A percentile compares a stretch with the other conserved stretches of the same genome.
Evolutionary conservation across 2,888 invertebrate species (phyloP).

Genomic region (Ecdyonurus torrentis): DNA sequence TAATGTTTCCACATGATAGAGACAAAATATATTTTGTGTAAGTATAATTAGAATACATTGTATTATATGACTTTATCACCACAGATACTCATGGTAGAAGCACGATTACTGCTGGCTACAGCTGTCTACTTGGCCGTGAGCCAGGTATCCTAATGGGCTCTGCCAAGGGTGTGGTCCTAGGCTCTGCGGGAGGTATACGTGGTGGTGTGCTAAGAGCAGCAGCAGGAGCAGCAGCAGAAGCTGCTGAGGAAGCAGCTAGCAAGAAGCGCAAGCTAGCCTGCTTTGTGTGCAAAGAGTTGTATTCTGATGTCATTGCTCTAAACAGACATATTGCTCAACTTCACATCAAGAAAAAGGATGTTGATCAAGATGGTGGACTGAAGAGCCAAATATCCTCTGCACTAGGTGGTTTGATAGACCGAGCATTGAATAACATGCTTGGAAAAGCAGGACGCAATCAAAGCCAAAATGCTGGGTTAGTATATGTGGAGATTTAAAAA

Average conservation of each 20-base stretch:
- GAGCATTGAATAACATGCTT: conserved; percentile 18
- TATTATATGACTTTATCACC: too few species aligned
- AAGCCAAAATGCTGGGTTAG: background rate
- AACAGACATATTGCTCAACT: conserved; percentile 11
- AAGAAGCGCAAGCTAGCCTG: conserved; percentile 12
- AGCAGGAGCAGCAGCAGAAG: background rate
- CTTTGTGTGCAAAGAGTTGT: conserved; percentile 13
- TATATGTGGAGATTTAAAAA: background rate
- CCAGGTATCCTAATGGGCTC: background rate
- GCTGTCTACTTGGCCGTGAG: background rate
- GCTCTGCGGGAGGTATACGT: background rate
- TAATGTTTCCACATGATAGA: too few species aligned
- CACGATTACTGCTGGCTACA: background rate
- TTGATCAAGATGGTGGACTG: conserved; percentile 9
- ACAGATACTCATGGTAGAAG: background rate
- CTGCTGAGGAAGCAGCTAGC: background rate
- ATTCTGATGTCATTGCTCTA: conserved; percentile 13
- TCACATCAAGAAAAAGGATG: conserved; percentile 3
- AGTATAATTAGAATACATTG: too few species aligned
- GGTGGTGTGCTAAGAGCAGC: background rate
- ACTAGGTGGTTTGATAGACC: conserved; percentile 20
- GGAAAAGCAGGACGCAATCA: background rate
- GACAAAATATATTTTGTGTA: too few species aligned
- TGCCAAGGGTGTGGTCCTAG: background rate
- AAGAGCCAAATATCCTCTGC: conserved; percentile 20